Evolutionary conservation across 2,888 invertebrate genomes (phyloP).

Genomic region (Allolobophora icterica): DNA sequence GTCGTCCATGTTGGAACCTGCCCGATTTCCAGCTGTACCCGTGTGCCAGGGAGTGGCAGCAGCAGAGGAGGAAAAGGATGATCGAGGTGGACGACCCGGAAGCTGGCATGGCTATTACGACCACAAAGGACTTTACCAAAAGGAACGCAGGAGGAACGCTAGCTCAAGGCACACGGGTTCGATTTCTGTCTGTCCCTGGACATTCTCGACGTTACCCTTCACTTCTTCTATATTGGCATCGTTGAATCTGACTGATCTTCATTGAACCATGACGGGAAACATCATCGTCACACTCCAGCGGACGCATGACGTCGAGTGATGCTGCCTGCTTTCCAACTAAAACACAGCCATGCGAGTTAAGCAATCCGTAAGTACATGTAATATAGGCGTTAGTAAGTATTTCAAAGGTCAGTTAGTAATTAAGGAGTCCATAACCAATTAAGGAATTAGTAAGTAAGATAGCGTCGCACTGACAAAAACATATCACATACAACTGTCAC

Average conservation of each 20-base stretch:
- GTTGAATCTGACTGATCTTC: background rate
- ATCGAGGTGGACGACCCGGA: background rate
- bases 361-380: background rate
- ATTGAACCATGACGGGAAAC: background rate
- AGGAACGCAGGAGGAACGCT: background rate
- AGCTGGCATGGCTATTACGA: background rate
- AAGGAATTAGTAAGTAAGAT: no score
- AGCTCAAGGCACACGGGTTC: background rate
- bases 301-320: background rate
- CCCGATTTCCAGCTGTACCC: background rate
- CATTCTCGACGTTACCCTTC: background rate
- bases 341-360: background rate
- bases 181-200: background rate
- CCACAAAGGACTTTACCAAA: background rate
- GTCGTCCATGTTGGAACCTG: background rate
- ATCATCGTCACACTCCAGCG: background rate
- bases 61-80: background rate
- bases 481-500: no score
- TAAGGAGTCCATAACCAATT: no score
- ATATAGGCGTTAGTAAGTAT: background rate
- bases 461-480: no score
- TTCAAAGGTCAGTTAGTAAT: no score
- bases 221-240: background rate
- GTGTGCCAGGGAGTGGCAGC: background rate
- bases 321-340: background rate